Conservation (phyloP, 1,140 invertebrate genomes). For the Sarcophaga peregrina region DNA sequence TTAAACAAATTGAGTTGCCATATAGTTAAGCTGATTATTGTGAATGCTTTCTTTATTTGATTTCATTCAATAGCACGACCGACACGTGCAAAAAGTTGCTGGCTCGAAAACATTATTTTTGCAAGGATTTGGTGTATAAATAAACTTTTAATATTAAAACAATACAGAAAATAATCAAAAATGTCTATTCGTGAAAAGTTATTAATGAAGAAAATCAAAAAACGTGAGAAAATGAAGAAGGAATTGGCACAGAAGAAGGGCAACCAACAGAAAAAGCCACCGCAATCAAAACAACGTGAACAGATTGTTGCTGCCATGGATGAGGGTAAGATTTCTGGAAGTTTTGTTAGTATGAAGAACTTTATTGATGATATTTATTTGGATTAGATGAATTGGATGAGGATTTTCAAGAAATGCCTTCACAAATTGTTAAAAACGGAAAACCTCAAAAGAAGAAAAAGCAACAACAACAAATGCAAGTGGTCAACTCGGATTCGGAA, state of each 20-base stretch:
- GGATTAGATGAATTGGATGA: constrained; percentile 52
- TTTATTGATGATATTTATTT: background rate
- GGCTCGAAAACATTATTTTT: background rate
- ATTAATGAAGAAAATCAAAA: constrained; percentile 81
- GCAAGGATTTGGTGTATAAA: background rate
- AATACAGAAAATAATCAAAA: constrained; percentile 42
- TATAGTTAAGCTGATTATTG: background rate
- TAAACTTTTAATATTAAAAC: background rate
- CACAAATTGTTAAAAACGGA: constrained; percentile 46
- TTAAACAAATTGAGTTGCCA: background rate
- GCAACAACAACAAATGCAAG: constrained; percentile 58
- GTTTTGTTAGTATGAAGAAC: background rate
- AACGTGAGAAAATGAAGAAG: constrained; percentile 78
- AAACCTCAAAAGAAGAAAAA: constrained; percentile 51
- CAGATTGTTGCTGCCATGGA: constrained; percentile 7
- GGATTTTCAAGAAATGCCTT: constrained; percentile 55
- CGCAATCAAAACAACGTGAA: constrained; percentile 24
- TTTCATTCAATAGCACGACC: background rate
- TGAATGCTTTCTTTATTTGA: background rate
- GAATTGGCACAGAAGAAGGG: constrained; percentile 71
- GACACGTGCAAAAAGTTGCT: background rate
- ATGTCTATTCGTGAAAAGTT: constrained; percentile 83
- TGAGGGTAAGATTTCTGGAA: constrained; percentile 24
- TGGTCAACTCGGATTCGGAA: constrained; percentile 55
- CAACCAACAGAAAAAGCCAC: constrained; percentile 48